A percentile compares a stretch with the other conserved stretches of the same genome.
phyloP scores from a whole-genome alignment of 1,140 invertebrate genomes.

The Anoplolepis gracilipes region DNA sequence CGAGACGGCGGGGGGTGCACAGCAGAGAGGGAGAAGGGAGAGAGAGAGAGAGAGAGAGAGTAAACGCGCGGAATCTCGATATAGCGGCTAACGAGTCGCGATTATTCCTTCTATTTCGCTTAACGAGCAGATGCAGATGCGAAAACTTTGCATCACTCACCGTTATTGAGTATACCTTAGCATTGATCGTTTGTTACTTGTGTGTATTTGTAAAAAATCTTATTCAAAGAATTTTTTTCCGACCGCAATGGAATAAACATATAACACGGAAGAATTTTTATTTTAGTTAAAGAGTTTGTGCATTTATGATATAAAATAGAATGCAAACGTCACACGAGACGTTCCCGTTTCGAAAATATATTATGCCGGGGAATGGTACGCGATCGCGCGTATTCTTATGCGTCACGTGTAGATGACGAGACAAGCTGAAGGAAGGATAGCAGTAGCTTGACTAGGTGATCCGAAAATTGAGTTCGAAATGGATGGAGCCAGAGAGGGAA shows the following conservation, averaged over 20 bases:
- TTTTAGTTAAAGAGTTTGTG: not conserved
- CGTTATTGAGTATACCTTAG: slow-evolving; percentile 15
- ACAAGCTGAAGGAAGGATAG: slow-evolving; percentile 3
- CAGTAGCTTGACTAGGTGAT: slow-evolving; percentile 46
- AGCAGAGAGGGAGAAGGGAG: not conserved
- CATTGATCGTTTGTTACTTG: slow-evolving; percentile 43
- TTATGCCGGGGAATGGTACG: not conserved
- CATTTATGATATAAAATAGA: not conserved
- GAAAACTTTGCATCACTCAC: slow-evolving; percentile 50
- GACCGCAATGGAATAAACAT: not conserved
- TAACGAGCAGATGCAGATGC: slow-evolving; percentile 66
- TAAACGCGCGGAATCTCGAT: slow-evolving; percentile 64
- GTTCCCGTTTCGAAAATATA: not conserved
- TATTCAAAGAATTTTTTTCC: not conserved
- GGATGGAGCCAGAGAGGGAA: slow-evolving; percentile 40
- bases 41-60: not conserved
- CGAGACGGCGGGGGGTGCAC: slow-evolving; percentile 1
- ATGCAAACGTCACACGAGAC: not conserved
- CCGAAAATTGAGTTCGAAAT: slow-evolving; percentile 49
- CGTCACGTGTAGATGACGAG: slow-evolving; percentile 43
- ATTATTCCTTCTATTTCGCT: slow-evolving; percentile 72
- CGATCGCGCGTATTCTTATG: slow-evolving; percentile 42
- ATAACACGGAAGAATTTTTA: not conserved
- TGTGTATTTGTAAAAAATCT: not conserved
- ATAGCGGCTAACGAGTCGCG: slow-evolving; percentile 72